Percentiles rank a stretch among this genome's conserved stretches.
Evolutionary conservation across 2,888 invertebrate genomes (phyloP).

Genomic region (Andrena trimmerana): DNA sequence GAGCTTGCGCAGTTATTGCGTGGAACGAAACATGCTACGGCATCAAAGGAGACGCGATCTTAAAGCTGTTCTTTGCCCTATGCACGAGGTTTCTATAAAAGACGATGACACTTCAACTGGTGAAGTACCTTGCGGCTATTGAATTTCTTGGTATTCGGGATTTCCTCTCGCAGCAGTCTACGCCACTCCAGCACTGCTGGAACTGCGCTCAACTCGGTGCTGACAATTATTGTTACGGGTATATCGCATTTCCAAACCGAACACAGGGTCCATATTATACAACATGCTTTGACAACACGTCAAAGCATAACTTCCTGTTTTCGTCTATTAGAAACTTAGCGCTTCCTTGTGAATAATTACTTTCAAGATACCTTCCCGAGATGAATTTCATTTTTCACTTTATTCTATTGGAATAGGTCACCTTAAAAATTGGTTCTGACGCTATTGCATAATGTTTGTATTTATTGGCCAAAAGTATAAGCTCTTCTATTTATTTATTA

Average conservation of each 20-base stretch:
- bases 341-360: too few relatives aligned
- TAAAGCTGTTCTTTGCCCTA: slow-evolving; percentile 22
- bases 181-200: neutral
- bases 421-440: too few relatives aligned
- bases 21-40: slow-evolving; percentile 34
- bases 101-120: slow-evolving; percentile 50
- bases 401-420: too few relatives aligned
- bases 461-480: too few relatives aligned
- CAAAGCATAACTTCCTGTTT: neutral
- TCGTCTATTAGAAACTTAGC: too few relatives aligned
- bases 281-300: slow-evolving; percentile 9
- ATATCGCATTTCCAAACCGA: slow-evolving; percentile 42
- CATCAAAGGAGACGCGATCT: slow-evolving; percentile 55
- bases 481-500: too few relatives aligned
- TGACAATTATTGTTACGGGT: slow-evolving; percentile 42
- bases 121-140: slow-evolving; percentile 57
- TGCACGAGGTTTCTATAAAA: slow-evolving; percentile 55
- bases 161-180: neutral
- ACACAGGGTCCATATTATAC: slow-evolving; percentile 10
- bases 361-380: too few relatives aligned
- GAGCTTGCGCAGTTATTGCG: slow-evolving; percentile 55
- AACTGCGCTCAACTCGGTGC: neutral
- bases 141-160: slow-evolving; percentile 51
- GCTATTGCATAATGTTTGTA: too few relatives aligned
- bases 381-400: too few relatives aligned